Evolutionary conservation across 2,888 invertebrate genomes (phyloP).

Genomic region (Parapristionchus giblindavisi): DNA sequence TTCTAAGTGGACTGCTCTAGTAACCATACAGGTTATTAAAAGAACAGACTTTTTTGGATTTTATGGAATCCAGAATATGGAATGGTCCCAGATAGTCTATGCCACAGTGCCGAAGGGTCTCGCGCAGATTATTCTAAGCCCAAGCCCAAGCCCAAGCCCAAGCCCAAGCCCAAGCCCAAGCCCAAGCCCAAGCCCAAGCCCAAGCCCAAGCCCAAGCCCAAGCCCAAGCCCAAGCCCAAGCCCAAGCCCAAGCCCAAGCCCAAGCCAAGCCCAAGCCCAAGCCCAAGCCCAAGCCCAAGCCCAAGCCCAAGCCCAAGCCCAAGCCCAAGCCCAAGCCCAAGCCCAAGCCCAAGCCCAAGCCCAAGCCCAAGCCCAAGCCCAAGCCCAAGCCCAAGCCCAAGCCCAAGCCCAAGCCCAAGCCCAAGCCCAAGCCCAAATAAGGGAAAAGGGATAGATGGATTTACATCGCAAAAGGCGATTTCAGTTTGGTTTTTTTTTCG

Average conservation of each 20-base stretch:
- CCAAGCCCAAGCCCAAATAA: too few relatives aligned
- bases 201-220: conserved; percentile 45
- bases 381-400: conserved; percentile 38
- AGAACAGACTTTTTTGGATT: too few relatives aligned
- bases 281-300: conserved; percentile 40
- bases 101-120: too few relatives aligned
- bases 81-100: too few relatives aligned
- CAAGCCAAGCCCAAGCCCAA: too few relatives aligned
- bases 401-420: conserved; percentile 39
- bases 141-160: conserved; percentile 37
- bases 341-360: conserved; percentile 47
- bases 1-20: too few relatives aligned
- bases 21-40: too few relatives aligned
- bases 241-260: conserved; percentile 41
- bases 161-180: not conserved
- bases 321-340: conserved; percentile 44
- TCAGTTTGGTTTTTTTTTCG: too few relatives aligned
- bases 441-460: too few relatives aligned
- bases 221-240: conserved; percentile 41
- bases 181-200: conserved; percentile 39
- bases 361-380: conserved; percentile 38
- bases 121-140: too few relatives aligned
- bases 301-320: conserved; percentile 41
- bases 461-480: too few relatives aligned
- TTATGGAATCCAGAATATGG: too few relatives aligned